These are phyloP conservation scores for Tyrannus savana DNA, from an alignment of 2,113 vertebrate genomes.

Conservation along the genomic window DNA sequence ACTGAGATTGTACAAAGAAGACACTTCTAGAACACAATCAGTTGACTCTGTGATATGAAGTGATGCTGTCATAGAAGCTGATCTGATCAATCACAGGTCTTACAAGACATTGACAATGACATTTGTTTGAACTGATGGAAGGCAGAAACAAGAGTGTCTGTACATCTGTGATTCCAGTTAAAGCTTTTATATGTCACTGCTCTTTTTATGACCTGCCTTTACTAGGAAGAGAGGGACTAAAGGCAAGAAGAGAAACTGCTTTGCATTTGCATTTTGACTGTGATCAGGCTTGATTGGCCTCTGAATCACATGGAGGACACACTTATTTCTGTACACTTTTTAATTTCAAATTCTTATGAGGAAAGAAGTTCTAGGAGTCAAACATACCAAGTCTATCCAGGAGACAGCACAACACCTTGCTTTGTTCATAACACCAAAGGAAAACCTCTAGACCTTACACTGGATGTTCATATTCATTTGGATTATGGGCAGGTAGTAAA, in stretches of 20 bases:
- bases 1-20: background rate
- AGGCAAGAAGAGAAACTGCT: background rate
- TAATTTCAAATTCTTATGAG: background rate
- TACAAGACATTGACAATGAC: background rate
- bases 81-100: background rate
- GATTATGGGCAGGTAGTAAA: background rate
- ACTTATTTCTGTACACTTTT: background rate
- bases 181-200: background rate
- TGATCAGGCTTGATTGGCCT: background rate
- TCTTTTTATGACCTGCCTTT: background rate
- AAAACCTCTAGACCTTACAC: background rate
- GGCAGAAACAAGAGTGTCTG: background rate
- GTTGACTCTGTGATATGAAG: background rate
- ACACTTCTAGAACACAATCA: background rate
- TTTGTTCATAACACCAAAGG: background rate
- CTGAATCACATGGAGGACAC: background rate
- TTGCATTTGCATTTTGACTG: background rate
- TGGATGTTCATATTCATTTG: background rate
- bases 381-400: background rate
- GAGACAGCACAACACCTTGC: background rate
- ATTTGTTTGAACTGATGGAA: background rate
- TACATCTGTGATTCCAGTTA: background rate
- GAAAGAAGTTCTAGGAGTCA: background rate
- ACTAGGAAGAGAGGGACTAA: background rate
- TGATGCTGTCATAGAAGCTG: background rate